Conservation (phyloP, 2,113 vertebrate species). For the Ascaphus truei region DNA sequence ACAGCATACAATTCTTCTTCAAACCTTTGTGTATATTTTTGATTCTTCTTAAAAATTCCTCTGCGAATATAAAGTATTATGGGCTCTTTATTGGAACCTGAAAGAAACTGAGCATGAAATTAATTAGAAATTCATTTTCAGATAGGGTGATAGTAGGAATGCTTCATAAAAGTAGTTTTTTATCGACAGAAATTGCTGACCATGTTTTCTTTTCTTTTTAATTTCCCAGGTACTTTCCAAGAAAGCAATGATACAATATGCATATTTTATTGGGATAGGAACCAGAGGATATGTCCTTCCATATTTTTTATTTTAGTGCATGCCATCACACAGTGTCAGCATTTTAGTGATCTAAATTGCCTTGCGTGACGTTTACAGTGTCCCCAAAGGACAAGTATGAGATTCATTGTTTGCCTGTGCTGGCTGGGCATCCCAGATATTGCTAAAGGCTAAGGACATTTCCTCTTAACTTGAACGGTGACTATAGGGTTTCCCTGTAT, state of each 20-base stretch:
- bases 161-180: background rate
- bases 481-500: too few relatives aligned
- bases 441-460: too few relatives aligned
- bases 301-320: background rate
- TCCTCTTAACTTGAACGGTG: too few relatives aligned
- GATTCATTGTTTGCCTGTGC: too few relatives aligned
- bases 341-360: too few relatives aligned
- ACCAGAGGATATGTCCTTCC: background rate
- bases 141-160: constrained; percentile 3
- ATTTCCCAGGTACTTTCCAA: background rate
- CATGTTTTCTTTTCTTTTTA: background rate
- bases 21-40: constrained; percentile 38
- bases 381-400: too few relatives aligned
- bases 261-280: background rate
- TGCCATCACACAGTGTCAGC: background rate
- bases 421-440: too few relatives aligned
- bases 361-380: too few relatives aligned
- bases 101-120: constrained; percentile 41
- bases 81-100: constrained; percentile 39
- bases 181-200: constrained; percentile 12
- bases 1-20: constrained; percentile 6
- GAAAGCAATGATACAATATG: background rate
- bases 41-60: constrained; percentile 34
- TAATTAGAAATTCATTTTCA: constrained; percentile 33
- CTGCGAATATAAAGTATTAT: constrained; percentile 24